Percentiles rank a stretch among this genome's conserved stretches.
Conservation (phyloP, 2,113 vertebrate species). For the Mugil cephalus region DNA sequence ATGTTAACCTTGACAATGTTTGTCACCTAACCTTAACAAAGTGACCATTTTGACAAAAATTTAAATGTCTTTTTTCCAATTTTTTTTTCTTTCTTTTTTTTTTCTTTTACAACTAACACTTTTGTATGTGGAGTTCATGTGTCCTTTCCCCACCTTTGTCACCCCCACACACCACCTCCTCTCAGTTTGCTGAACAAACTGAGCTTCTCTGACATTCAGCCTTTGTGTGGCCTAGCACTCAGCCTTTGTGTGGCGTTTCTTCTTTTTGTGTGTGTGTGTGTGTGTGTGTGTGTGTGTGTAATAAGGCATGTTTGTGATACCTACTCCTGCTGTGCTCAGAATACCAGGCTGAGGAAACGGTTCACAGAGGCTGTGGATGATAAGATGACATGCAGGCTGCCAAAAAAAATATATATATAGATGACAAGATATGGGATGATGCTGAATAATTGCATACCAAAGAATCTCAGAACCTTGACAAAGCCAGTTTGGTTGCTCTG, state of each 20-base stretch:
- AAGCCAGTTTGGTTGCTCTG: slow-evolving; percentile 25
- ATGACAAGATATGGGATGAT: slow-evolving; percentile 56
- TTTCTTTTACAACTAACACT: too few species aligned
- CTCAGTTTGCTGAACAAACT: slow-evolving; percentile 44
- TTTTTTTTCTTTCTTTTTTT: too few species aligned
- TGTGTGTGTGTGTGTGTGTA: too few species aligned
- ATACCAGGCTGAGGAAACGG: slow-evolving; percentile 31
- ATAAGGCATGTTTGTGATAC: slow-evolving; percentile 66
- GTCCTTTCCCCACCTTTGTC: not conserved
- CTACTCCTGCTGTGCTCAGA: slow-evolving; percentile 32
- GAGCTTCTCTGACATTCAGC: slow-evolving; percentile 37
- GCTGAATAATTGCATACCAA: slow-evolving; percentile 59
- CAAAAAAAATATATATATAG: slow-evolving; percentile 18
- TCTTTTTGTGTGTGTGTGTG: too few species aligned
- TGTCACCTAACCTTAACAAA: too few species aligned
- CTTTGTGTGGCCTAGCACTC: slow-evolving; percentile 33
- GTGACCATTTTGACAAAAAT: too few species aligned
- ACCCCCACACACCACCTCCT: slow-evolving; percentile 11
- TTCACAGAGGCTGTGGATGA: slow-evolving; percentile 48
- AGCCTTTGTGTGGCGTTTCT: slow-evolving; percentile 39
- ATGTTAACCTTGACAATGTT: too few species aligned
- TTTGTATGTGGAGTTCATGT: not conserved
- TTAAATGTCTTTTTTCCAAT: not conserved
- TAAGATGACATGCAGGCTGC: slow-evolving; percentile 50
- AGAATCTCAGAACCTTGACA: slow-evolving; percentile 43